phyloP scores from a whole-genome alignment of 2,797 vertebrate genomes.

The Acrossocheilus fasciatus region DNA sequence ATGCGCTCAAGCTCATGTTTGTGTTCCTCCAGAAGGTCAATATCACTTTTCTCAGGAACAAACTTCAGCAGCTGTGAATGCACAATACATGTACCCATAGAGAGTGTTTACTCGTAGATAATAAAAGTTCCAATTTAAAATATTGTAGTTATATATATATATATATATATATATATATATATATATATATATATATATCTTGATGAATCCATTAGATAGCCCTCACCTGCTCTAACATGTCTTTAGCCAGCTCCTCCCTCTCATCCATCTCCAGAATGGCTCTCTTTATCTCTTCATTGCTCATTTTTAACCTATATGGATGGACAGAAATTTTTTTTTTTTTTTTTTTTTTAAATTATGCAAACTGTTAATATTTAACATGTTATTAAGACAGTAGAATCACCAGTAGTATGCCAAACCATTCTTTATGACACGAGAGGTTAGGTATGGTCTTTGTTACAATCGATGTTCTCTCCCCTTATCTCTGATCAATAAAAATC shows the following conservation, averaged over 20 bases:
- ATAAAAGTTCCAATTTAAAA: background rate
- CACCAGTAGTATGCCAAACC: too few relatives aligned
- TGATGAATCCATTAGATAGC: background rate
- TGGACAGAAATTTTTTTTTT: background rate
- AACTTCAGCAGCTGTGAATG: slow-evolving; percentile 90
- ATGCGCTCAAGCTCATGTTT: slow-evolving; percentile 96
- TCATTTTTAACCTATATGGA: slow-evolving; percentile 89
- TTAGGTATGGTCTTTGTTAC: background rate
- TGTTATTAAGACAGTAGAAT: background rate
- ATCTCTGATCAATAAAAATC: slow-evolving; percentile 64
- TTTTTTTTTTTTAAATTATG: background rate
- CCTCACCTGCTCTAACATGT: slow-evolving; percentile 95
- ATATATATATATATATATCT: too few relatives aligned
- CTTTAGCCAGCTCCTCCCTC: slow-evolving; percentile 94
- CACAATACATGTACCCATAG: background rate
- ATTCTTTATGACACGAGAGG: background rate
- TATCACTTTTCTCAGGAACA: slow-evolving; percentile 93
- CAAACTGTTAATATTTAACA: background rate
- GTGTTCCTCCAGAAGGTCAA: slow-evolving; percentile 94
- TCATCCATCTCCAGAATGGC: slow-evolving; percentile 97
- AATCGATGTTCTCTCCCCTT: slow-evolving; percentile 59
- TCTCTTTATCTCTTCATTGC: slow-evolving; percentile 94
- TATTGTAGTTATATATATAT: too few relatives aligned
- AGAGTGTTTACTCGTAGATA: background rate
- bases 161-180: too few relatives aligned